Evolutionary conservation across 2,888 invertebrate species (phyloP), one percentile per base, ranked within the genome.

Genomic region (Agonopterix subpropinquella): DNA sequence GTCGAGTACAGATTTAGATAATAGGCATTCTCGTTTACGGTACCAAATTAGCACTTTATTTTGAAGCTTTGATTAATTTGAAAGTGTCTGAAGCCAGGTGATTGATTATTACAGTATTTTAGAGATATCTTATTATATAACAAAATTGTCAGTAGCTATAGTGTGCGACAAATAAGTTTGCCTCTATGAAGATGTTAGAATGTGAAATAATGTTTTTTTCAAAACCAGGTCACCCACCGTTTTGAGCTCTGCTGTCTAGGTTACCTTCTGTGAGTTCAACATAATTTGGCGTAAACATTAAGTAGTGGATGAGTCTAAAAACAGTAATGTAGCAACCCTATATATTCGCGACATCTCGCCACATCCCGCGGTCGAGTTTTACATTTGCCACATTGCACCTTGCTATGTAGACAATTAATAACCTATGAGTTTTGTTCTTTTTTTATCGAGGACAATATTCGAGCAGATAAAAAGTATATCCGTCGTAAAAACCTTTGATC

Each of bases 1-100:
- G 55, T 53, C 52, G 55, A 48, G 49, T 58, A 68, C 65, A 53
- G 58, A 69, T 71, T 65, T 72, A 69, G 61, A 70, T 59, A 57
- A 56, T 61, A 55, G 41, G 53, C 44, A 45, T 50, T 50, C 49
- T 50, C 48, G 47, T 53, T 47, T 47, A 45, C 42, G 42, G 7
- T 43, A 45, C n/a, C 11, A 8, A 42, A 11, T 42, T 42, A 28
- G 28, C 28, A 28, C 28, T 28, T 28, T 28, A 28, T 28, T 28
- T 28, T 28, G 28, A 28, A 5, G 28, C 28, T 28, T 28, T 28
- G 28, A 28, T 28, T 28, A 28, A 28, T 28, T 28, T 28, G 28
- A 28, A 28, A 28, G 28, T 28, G 28, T 28, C 28, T 28, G 28
- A 28, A 28, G 28, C 28, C 28, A 28, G 7, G 28, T 28, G 28